A percentile compares a stretch with the other conserved stretches of the same genome.
phyloP scores from a whole-genome alignment of 2,797 vertebrate species.

The Lophura swinhoii region DNA sequence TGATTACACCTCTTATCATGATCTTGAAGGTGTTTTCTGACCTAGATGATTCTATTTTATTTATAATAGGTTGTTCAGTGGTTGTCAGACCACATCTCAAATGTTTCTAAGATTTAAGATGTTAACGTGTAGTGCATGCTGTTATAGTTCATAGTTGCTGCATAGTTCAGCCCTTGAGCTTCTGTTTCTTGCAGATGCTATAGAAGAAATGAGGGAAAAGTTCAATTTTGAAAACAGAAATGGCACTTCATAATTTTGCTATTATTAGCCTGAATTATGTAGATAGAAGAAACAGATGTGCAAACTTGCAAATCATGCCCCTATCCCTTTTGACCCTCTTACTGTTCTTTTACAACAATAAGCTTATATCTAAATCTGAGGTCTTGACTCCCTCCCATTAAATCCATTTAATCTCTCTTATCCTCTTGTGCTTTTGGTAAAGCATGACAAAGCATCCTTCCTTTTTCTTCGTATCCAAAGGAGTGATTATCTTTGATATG shows the following conservation, averaged over 20 bases:
- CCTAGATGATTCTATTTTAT: background rate
- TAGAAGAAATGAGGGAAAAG: background rate
- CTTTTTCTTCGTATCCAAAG: background rate
- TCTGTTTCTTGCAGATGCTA: background rate
- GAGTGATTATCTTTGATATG: background rate
- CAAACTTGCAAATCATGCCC: background rate
- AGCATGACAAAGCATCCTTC: background rate
- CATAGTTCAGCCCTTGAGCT: background rate
- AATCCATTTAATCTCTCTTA: background rate
- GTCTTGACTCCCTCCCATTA: background rate
- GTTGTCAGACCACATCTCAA: background rate
- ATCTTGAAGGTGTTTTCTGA: background rate
- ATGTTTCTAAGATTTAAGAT: background rate
- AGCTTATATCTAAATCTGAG: background rate
- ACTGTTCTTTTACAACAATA: background rate
- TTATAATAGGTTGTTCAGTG: rapidly evolving
- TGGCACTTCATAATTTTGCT: background rate
- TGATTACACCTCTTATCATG: background rate
- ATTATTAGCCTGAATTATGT: background rate
- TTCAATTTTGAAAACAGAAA: background rate
- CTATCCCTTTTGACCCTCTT: background rate
- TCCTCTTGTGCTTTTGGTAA: background rate
- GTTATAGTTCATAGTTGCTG: too few species aligned
- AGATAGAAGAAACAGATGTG: background rate
- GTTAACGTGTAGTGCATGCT: background rate